A percentile compares a stretch with the other conserved stretches of the same genome.
Evolutionary conservation across 2,113 vertebrate species (phyloP).

Genomic region (Paedocypris sp.): DNA sequence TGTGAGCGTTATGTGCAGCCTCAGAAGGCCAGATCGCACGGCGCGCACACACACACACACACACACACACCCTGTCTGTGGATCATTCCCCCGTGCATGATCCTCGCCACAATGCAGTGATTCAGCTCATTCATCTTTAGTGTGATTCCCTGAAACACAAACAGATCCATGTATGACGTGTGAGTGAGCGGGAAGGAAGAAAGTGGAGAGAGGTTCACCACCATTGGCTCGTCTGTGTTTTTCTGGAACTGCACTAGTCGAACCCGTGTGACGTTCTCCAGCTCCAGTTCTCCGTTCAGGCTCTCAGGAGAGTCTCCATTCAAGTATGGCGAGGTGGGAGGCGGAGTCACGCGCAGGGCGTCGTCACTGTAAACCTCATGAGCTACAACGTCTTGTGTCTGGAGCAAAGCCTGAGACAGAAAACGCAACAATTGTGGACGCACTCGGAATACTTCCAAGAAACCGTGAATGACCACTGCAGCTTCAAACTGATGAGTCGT

Average conservation of each 20-base stretch:
- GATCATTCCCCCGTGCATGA: conserved; percentile 99
- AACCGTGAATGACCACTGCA: no score
- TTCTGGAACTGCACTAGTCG: conserved; percentile 98
- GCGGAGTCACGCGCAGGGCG: conserved; percentile 90
- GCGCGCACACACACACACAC: not conserved
- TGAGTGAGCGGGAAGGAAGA: no score
- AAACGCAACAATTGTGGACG: no score
- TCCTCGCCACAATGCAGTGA: conserved; percentile 95
- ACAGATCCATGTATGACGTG: not conserved
- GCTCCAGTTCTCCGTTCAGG: conserved; percentile 91
- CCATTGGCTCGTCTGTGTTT: conserved; percentile 98
- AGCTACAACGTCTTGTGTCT: conserved; percentile 97
- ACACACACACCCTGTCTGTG: conserved; percentile 75
- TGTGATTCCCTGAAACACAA: conserved; percentile 80
- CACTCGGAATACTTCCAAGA: no score
- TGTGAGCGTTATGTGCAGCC: no score
- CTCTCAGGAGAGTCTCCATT: conserved; percentile 97
- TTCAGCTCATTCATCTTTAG: conserved; percentile 98
- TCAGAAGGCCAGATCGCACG: no score
- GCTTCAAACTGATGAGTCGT: no score
- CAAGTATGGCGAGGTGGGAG: conserved; percentile 92
- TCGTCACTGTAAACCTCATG: conserved; percentile 74
- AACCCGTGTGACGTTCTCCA: conserved; percentile 96
- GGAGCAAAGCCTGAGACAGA: conserved; percentile 79
- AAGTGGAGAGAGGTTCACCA: conserved; percentile 10